A percentile compares a stretch with the other conserved stretches of the same genome.
Evolutionary conservation across 2,888 invertebrate species (phyloP).

Genomic region (Napeogenes sylphis): DNA sequence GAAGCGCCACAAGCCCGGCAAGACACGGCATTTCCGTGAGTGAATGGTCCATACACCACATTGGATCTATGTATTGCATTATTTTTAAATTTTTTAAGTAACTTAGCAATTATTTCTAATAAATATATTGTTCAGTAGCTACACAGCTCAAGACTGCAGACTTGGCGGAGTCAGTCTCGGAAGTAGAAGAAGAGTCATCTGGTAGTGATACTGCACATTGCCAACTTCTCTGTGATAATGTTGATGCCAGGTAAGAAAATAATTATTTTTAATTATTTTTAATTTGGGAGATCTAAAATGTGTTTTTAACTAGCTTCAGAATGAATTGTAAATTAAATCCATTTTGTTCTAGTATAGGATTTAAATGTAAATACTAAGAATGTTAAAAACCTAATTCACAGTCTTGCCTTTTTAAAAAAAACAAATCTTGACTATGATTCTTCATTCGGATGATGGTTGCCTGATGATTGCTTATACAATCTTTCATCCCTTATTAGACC

Average conservation of each 20-base stretch:
- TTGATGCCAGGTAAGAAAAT: conserved; percentile 60
- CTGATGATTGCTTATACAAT: no score
- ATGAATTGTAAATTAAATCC: no score
- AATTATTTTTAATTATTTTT: no score
- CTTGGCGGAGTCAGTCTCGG: conserved; percentile 79
- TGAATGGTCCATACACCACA: conserved; percentile 46
- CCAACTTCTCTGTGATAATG: conserved; percentile 68
- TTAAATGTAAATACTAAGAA: no score
- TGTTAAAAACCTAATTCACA: no score
- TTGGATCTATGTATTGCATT: conserved; percentile 9
- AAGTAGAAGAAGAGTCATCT: conserved; percentile 79
- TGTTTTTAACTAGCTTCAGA: no score
- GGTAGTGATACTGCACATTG: conserved; percentile 76
- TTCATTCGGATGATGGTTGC: no score
- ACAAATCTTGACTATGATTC: no score
- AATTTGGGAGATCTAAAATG: no score
- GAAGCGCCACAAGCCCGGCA: conserved; percentile 79
- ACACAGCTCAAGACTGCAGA: conserved; percentile 69
- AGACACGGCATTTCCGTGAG: conserved; percentile 70
- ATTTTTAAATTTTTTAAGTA: not conserved
- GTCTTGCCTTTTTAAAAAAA: no score
- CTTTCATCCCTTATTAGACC: no score
- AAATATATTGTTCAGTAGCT: conserved; percentile 41
- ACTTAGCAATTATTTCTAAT: conserved; percentile 33
- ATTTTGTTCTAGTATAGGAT: no score